phyloP scores from a whole-genome alignment of 2,888 invertebrate genomes.

The Pocota personata region DNA sequence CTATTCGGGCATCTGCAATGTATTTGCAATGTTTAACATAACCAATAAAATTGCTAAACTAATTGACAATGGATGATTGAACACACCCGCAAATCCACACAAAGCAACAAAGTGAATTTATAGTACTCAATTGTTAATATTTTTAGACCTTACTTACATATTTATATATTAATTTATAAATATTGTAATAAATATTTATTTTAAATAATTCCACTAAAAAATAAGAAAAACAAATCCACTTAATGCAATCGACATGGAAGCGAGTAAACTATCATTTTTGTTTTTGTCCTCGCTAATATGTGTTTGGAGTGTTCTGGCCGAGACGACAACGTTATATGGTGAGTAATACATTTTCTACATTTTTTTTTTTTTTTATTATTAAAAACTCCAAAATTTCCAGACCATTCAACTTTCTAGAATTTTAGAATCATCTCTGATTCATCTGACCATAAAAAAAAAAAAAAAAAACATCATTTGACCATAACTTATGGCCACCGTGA shows the following conservation, averaged over 20 bases:
- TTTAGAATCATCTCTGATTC: constrained; percentile 45
- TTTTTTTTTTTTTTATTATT: too few relatives aligned
- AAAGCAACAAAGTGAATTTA: constrained; percentile 22
- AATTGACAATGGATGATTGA: constrained; percentile 78
- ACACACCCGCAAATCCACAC: background rate
- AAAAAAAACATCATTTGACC: background rate
- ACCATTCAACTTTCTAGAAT: constrained; percentile 40
- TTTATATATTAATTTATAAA: constrained; percentile 8
- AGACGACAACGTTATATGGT: constrained; percentile 70
- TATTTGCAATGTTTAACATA: constrained; percentile 77
- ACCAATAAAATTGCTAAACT: constrained; percentile 77
- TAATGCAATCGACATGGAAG: constrained; percentile 76
- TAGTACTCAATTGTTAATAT: constrained; percentile 58
- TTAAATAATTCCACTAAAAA: constrained; percentile 52
- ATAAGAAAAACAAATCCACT: constrained; percentile 12
- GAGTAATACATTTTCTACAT: constrained; percentile 32
- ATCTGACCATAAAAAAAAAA: constrained; percentile 20
- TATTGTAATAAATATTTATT: constrained; percentile 43
- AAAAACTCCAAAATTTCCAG: background rate
- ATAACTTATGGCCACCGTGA: constrained; percentile 48
- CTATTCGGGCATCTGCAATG: constrained; percentile 69
- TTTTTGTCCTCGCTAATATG: constrained; percentile 76
- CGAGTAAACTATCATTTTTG: constrained; percentile 71
- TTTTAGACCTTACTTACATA: constrained; percentile 11
- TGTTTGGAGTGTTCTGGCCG: constrained; percentile 75